These are phyloP conservation scores for Gisinianus flammeolus DNA, from an alignment of 2,888 invertebrate species.

Conservation along the genomic window DNA sequence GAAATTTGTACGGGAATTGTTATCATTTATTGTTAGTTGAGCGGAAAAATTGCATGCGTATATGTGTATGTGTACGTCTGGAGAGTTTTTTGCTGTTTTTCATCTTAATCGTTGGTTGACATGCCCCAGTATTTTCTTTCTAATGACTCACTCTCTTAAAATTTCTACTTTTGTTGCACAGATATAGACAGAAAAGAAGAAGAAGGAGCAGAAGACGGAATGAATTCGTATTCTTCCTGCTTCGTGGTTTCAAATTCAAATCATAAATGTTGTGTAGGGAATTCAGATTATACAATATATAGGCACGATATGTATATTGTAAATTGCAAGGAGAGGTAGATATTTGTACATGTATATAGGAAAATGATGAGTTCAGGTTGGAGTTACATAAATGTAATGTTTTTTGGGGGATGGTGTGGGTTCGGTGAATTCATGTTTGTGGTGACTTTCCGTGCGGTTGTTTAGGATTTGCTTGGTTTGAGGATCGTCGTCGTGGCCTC, in stretches of 20 bases:
- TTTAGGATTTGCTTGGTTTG: neutral
- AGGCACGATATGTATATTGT: neutral
- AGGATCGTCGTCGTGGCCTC: neutral
- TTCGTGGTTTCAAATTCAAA: neutral
- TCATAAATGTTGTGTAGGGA: neutral
- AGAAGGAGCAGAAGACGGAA: too few relatives aligned
- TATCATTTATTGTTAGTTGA: too few relatives aligned
- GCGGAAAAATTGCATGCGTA: constrained; percentile 7
- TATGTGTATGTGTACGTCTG: neutral
- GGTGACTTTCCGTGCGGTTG: neutral
- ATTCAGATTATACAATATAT: neutral
- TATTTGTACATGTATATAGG: too few relatives aligned
- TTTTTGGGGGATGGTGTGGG: neutral
- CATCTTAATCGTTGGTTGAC: constrained; percentile 9
- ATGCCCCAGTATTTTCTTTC: neutral
- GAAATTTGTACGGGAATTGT: neutral
- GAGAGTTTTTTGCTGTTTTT: neutral
- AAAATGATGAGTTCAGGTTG: neutral
- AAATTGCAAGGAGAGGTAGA: neutral
- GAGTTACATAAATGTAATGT: neutral
- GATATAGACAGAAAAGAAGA: too few relatives aligned
- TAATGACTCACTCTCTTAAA: too few relatives aligned
- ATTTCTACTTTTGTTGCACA: too few relatives aligned
- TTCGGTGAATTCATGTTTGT: neutral
- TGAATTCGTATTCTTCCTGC: neutral